Conservation (phyloP, 2,888 invertebrate species). For the Drosophila mayaguana region DNA sequence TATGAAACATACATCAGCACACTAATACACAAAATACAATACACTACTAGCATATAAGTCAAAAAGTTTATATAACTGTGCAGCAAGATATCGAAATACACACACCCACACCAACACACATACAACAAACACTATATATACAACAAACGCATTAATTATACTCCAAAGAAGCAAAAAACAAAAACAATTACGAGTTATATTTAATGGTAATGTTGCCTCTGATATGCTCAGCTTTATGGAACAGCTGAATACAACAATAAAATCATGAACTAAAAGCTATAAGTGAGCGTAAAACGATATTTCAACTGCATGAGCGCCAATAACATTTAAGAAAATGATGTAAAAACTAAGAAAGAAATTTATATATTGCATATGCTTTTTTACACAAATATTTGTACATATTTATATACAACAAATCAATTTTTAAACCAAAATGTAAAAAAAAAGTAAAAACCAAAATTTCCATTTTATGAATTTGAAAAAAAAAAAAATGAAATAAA, state of each 20-base stretch:
- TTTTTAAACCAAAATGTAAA: constrained; percentile 37
- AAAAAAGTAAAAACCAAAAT: constrained; percentile 26
- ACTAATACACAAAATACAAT: constrained; percentile 31
- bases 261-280: constrained; percentile 53
- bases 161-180: constrained; percentile 76
- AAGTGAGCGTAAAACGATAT: constrained; percentile 40
- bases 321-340: constrained; percentile 28
- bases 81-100: constrained; percentile 67
- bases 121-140: constrained; percentile 37
- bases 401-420: constrained; percentile 59
- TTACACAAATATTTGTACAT: constrained; percentile 71
- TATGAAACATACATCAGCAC: constrained; percentile 30
- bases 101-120: constrained; percentile 33
- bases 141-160: constrained; percentile 76
- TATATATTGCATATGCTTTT: constrained; percentile 66
- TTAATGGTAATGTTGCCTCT: constrained; percentile 72
- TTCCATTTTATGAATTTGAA: constrained; percentile 45
- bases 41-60: constrained; percentile 51
- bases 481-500: constrained; percentile 31
- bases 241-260: constrained; percentile 34
- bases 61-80: constrained; percentile 52
- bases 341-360: constrained; percentile 41
- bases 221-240: constrained; percentile 67
- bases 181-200: constrained; percentile 64
- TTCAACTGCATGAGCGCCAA: constrained; percentile 58